phyloP scores from a whole-genome alignment of 2,888 invertebrate species.

The Lasioglossum marginatum region DNA sequence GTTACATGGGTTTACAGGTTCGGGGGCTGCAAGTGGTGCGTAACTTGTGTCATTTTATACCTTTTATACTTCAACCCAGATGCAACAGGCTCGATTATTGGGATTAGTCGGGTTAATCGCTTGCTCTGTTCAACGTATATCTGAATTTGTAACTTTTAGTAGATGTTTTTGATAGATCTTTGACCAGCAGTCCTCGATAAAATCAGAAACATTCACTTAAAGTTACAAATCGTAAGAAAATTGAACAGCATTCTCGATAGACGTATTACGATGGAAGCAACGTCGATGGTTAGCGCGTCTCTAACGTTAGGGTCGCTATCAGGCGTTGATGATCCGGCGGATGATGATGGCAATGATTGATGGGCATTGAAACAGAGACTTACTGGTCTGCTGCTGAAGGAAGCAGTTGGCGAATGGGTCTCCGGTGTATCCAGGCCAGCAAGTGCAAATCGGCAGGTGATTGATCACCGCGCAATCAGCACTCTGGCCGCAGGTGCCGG shows the following conservation, averaged over 20 bases:
- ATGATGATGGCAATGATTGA: constrained; percentile 2
- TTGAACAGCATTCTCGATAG: neutral
- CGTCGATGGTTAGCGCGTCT: constrained; percentile 31
- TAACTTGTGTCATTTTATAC: neutral
- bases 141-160: neutral
- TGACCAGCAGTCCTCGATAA: too few species aligned
- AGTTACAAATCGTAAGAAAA: neutral
- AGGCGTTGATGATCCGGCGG: constrained; percentile 18
- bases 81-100: neutral
- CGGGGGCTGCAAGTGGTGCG: constrained; percentile 82
- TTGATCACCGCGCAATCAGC: constrained; percentile 91
- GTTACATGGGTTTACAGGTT: constrained; percentile 78
- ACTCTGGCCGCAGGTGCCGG: constrained; percentile 85
- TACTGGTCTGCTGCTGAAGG: constrained; percentile 80
- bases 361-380: constrained; percentile 54
- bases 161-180: neutral
- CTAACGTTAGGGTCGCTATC: constrained; percentile 82
- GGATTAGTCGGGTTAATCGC: constrained; percentile 50
- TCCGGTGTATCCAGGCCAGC: constrained; percentile 87
- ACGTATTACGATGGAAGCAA: constrained; percentile 27
- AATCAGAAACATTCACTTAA: neutral
- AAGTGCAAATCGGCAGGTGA: constrained; percentile 92
- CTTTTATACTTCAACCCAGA: neutral
- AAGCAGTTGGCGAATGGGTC: constrained; percentile 89
- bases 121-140: neutral